Evolutionary conservation across 2,113 vertebrate genomes (phyloP), one percentile per base, ranked within the genome.

Genomic region (Okapia johnstoni): DNA sequence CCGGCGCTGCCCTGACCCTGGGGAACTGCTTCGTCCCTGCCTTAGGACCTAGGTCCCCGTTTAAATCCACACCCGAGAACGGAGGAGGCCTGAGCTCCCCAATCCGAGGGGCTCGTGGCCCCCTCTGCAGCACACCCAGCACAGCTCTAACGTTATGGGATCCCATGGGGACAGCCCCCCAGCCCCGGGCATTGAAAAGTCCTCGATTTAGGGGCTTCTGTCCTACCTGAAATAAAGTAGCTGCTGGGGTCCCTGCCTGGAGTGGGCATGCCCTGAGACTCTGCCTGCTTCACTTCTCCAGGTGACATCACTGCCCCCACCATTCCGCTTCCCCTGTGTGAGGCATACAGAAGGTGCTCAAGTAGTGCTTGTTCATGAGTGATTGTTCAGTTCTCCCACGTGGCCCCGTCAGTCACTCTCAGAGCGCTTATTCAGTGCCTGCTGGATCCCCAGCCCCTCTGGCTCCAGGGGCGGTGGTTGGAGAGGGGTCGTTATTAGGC

Each of bases 1-100:
- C 2, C 0, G 0, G 15, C 1, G 0, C 66, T 36, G 33, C 50
- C 50, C 3, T 5, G 14, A 10, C 76, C 73, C 13, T 1, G 1
- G 28, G 50, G 8, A 76, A 33, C 96, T 58, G 88, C 85, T 0
- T 0, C 46, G 7, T 4, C 9, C 61, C 23, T 0, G 0, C 50
- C 40, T 1, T 7, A 2, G 66, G 40, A 48, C 30, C n/a, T 0
- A 9, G 55, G 40, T 15, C 5, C 85, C 88, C 2, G 0, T 14
- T 6, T 1, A 43, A 28, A 15, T 1, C 15, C 81, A 28, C 4
- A 1, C 0, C 54, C 0, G 0, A 48, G 63, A 52, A 11, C 86
- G 36, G 28, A 58, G 50, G 43, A 92, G 79, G 30, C 33, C 52
- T 33, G 16, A 54, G 28, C 7, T 4, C 28, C 54, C n/a, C 19